Evolutionary conservation across 2,888 invertebrate genomes (phyloP), one percentile per base, ranked within the genome.

Genomic region (Fragum whitleyi): DNA sequence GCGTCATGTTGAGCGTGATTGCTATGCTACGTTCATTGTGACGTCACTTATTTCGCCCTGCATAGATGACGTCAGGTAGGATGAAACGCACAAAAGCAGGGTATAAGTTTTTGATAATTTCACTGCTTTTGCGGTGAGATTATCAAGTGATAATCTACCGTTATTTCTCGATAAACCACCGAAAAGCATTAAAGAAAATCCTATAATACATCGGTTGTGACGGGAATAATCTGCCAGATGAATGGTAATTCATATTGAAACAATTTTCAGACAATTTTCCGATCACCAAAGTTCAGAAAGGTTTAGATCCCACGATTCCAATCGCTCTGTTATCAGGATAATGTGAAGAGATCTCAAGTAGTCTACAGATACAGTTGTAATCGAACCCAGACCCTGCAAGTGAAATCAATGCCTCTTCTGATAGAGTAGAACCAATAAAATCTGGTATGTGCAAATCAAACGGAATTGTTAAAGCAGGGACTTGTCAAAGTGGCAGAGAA

Each of bases 401-500:
- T 39, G 65, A 65, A 65, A 65, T 61, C 61, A 62, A 29, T 62
- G 62, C 36, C 32, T 2, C 36, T n/a, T 19, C 32, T 32, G 62
- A 62, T 62, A 62, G 3, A 36, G 36, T n/a, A 9, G n/a, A 47
- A 14, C 47, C 5, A 5, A 47, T 47, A 47, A 47, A 47, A 47
- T n/a, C 2, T 32, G 32, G 32, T 32, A 62, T 62, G 62, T n/a
- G 62, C 32, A 32, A 26, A 23, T 57, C 57, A 26, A 57, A 62
- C 19, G 57, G 57, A 57, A 57, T 57, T 28, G 9, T 23, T 57
- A 7, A 23, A 57, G 26, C 14, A 11, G 29, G 29, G 61, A 32
- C 32, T 61, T 61, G 61, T 61, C 61, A 61, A 32, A 61, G 28
- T 9, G n/a, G 61, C n/a, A 61, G 14, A 61, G n/a, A n/a, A n/a